Conservation (phyloP, 1,140 invertebrate genomes). For the Lethrus apterus region DNA sequence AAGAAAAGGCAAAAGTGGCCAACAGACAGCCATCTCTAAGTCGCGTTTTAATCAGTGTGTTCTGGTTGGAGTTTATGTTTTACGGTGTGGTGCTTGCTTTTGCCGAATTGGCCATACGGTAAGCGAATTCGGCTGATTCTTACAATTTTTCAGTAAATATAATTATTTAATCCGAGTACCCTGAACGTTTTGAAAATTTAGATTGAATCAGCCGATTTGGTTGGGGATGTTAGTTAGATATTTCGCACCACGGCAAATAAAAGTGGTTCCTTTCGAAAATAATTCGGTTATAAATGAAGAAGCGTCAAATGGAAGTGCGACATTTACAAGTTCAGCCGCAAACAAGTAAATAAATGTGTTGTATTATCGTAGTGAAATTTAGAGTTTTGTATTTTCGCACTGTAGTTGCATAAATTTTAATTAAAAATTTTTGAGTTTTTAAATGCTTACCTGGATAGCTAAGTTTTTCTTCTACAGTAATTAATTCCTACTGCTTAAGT, state of each 20-base stretch:
- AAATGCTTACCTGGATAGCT: too few species aligned
- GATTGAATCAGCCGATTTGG: constrained; percentile 64
- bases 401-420: too few species aligned
- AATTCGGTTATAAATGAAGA: too few species aligned
- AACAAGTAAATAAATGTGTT: constrained; percentile 10
- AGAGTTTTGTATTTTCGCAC: neutral
- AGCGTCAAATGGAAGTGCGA: constrained; percentile 66
- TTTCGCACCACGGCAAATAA: constrained; percentile 51
- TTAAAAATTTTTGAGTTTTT: too few species aligned
- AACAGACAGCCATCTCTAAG: constrained; percentile 34
- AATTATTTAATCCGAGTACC: neutral
- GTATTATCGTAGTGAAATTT: neutral
- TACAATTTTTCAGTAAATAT: neutral
- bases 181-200: constrained; percentile 35
- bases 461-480: too few species aligned
- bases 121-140: constrained; percentile 13
- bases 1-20: constrained; percentile 32
- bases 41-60: constrained; percentile 30
- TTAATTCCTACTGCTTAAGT: too few species aligned
- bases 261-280: too few species aligned
- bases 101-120: constrained; percentile 35
- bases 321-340: constrained; percentile 30
- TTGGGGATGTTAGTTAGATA: constrained; percentile 64
- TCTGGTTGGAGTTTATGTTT: constrained; percentile 33
- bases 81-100: constrained; percentile 36